phyloP scores from a whole-genome alignment of 2,888 invertebrate genomes.

The Carabus problematicus region DNA sequence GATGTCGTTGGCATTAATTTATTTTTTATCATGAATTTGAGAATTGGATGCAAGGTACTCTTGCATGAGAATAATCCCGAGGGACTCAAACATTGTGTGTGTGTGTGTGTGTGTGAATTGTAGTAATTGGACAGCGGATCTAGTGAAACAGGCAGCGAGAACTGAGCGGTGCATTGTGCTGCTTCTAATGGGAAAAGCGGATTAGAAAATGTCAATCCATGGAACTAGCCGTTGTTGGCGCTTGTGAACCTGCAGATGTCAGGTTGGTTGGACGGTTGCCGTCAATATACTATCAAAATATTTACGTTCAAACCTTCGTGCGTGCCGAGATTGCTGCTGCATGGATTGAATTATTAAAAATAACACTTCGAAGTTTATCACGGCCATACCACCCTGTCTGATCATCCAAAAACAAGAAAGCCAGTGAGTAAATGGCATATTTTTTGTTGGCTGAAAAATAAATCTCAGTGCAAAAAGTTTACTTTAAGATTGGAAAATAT shows the following conservation, averaged over 20 bases:
- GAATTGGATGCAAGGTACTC: too few species aligned
- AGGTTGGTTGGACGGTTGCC: conserved; percentile 14
- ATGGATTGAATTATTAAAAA: conserved; percentile 6
- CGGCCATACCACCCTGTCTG: too few species aligned
- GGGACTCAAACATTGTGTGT: too few species aligned
- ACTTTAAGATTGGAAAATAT: too few species aligned
- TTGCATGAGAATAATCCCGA: too few species aligned
- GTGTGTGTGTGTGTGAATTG: too few species aligned
- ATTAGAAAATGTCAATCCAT: conserved; percentile 21
- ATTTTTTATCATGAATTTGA: too few species aligned
- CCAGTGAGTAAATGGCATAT: too few species aligned
- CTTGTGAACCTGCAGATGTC: conserved; percentile 21
- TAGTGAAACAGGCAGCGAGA: neutral
- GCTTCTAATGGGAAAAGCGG: conserved; percentile 1
- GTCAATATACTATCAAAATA: conserved; percentile 26
- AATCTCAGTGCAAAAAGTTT: too few species aligned
- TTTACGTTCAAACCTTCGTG: conserved; percentile 19
- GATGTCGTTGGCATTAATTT: too few species aligned
- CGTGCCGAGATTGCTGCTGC: conserved; percentile 4
- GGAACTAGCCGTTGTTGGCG: conserved; percentile 7
- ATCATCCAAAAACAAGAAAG: too few species aligned
- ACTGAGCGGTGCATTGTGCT: conserved; percentile 2
- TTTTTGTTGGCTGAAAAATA: too few species aligned
- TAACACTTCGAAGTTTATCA: neutral
- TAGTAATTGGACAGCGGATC: neutral